These are phyloP conservation scores for Hybognathus amarus DNA, from an alignment of 2,797 vertebrate species.

Conservation along the genomic window DNA sequence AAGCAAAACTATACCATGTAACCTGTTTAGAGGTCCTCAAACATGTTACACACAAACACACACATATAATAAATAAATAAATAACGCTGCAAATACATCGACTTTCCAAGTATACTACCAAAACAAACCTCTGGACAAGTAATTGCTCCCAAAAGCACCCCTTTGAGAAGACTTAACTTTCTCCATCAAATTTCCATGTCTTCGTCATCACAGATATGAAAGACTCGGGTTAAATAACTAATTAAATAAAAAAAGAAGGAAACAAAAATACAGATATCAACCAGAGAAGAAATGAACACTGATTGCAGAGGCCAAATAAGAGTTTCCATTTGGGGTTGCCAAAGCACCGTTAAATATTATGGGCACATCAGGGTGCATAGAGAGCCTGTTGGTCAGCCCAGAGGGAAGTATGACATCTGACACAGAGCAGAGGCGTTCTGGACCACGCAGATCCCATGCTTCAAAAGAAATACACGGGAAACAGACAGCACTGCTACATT, in stretches of 20 bases:
- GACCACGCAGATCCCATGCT: constrained; percentile 71
- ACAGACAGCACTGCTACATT: constrained; percentile 64
- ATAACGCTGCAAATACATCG: not conserved
- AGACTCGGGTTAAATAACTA: constrained; percentile 68
- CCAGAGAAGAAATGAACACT: constrained; percentile 67
- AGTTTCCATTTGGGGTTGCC: constrained; percentile 82
- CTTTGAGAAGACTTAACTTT: not conserved
- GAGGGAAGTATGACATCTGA: constrained; percentile 81
- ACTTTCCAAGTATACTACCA: not conserved
- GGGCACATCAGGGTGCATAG: constrained; percentile 77
- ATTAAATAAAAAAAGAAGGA: constrained; percentile 61
- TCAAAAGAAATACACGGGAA: constrained; percentile 76
- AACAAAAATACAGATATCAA: constrained; percentile 56
- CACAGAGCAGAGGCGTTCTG: constrained; percentile 81
- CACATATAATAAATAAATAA: no score
- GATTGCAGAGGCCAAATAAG: constrained; percentile 78
- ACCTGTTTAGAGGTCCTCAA: not conserved
- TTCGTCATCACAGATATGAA: constrained; percentile 67
- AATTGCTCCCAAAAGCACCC: not conserved
- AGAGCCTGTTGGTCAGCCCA: constrained; percentile 79
- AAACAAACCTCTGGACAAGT: not conserved
- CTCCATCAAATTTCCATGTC: constrained; percentile 56
- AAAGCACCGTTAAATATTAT: constrained; percentile 84
- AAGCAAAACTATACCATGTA: not conserved
- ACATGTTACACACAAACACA: not conserved